These are phyloP conservation scores for Tachuris rubrigastra DNA, from an alignment of 2,113 vertebrate genomes.

Conservation along the genomic window DNA sequence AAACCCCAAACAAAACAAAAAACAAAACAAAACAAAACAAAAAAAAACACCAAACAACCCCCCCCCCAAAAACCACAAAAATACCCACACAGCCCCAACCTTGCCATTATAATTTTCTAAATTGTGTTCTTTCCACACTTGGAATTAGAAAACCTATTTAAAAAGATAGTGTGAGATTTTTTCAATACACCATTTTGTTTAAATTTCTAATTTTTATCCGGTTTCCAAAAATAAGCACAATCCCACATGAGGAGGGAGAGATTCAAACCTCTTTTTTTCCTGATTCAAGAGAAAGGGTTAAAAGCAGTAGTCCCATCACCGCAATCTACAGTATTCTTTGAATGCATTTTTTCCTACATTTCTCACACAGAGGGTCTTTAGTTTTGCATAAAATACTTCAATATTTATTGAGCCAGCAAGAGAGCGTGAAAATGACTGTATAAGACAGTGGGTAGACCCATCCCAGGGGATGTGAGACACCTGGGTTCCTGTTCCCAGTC, in stretches of 20 bases:
- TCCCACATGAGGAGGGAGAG: neutral
- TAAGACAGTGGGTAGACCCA: neutral
- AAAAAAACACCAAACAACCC: too few species aligned
- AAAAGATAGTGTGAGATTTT: neutral
- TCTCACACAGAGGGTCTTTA: neutral
- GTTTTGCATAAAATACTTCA: constrained; percentile 36
- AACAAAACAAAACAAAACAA: too few species aligned
- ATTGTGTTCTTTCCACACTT: neutral
- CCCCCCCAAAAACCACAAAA: too few species aligned
- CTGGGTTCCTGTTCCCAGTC: neutral
- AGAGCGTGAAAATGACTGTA: neutral
- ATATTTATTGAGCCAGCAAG: constrained; percentile 18
- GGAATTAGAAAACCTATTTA: neutral
- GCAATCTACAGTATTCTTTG: neutral
- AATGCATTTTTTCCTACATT: neutral
- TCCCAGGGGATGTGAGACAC: constrained; percentile 20
- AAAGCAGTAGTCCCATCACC: neutral
- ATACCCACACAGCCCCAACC: fast-evolving
- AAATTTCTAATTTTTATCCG: neutral
- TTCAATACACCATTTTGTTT: neutral
- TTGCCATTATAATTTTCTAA: neutral
- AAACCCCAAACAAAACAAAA: too few species aligned
- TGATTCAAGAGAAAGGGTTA: neutral
- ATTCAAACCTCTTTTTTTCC: neutral
- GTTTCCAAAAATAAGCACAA: neutral